Conservation (phyloP, 2,888 invertebrate genomes). For the Apamea crenata region DNA sequence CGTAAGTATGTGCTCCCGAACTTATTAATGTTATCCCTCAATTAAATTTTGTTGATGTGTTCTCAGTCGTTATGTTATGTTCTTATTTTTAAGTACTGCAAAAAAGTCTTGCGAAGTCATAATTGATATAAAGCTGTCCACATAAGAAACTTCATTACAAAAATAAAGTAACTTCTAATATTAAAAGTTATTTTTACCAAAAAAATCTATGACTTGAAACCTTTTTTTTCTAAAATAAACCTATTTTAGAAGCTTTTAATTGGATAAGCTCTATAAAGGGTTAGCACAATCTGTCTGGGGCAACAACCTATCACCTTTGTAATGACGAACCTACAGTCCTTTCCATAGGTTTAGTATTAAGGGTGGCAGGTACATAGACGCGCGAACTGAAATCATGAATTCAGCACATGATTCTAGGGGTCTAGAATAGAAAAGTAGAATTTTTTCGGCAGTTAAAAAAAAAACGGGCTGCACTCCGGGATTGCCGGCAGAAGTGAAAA, state of each 20-base stretch:
- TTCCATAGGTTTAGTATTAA: too few relatives aligned
- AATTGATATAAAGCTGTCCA: not conserved
- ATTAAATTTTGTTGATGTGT: too few relatives aligned
- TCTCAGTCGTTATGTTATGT: not conserved
- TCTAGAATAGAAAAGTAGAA: too few relatives aligned
- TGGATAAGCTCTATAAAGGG: slow-evolving; percentile 23
- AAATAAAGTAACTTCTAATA: not conserved
- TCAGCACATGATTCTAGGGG: too few relatives aligned
- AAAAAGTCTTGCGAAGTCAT: too few relatives aligned
- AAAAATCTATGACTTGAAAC: not conserved
- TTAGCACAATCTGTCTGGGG: not conserved
- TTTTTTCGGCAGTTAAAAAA: too few relatives aligned
- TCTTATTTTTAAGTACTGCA: not conserved
- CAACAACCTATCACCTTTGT: slow-evolving; percentile 8
- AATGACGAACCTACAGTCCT: not conserved
- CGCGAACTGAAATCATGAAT: too few relatives aligned
- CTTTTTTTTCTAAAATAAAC: slow-evolving; percentile 11
- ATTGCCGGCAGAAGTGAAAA: too few relatives aligned
- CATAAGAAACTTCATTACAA: not conserved
- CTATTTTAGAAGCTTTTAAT: slow-evolving; percentile 32
- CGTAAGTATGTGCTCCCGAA: too few relatives aligned
- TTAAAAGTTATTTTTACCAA: not conserved
- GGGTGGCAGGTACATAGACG: too few relatives aligned
- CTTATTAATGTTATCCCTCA: too few relatives aligned
- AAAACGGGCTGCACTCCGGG: too few relatives aligned